Conservation (phyloP, 2,113 vertebrate species). For the Pelobates fuscus region DNA sequence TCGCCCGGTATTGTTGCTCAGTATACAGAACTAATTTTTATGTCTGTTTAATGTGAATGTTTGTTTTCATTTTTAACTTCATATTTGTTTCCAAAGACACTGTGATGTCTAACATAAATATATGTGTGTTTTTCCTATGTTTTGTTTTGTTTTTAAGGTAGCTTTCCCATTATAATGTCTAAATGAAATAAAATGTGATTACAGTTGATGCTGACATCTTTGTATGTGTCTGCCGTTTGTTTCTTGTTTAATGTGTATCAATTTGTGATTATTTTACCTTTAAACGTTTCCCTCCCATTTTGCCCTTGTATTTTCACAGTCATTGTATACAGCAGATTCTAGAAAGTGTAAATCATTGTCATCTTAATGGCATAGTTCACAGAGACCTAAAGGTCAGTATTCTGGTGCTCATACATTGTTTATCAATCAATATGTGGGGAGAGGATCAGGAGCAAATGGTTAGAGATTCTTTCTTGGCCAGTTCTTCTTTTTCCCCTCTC, state of each 20-base stretch:
- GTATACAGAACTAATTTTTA: conserved; percentile 1
- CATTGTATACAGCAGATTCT: conserved; percentile 99
- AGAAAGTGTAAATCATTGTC: conserved; percentile 98
- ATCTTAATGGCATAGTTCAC: conserved; percentile 95
- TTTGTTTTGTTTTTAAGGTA: no score
- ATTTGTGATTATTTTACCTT: conserved; percentile 74
- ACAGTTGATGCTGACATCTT: conserved; percentile 2
- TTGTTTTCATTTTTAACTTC: no score
- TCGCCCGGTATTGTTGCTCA: no score
- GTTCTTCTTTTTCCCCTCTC: conserved; percentile 49
- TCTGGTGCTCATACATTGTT: conserved; percentile 66
- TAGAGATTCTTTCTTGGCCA: conserved; percentile 56
- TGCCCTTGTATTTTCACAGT: conserved; percentile 88
- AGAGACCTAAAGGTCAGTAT: conserved; percentile 98
- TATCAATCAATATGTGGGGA: conserved; percentile 53
- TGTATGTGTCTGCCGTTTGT: conserved; percentile 42
- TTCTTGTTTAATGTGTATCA: conserved; percentile 65
- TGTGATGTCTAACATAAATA: not conserved
- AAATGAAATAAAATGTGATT: conserved; percentile 53
- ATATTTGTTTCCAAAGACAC: no score
- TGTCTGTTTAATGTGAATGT: no score
- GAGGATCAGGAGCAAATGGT: conserved; percentile 65
- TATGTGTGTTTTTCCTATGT: conserved; percentile 21
- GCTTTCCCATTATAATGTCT: conserved; percentile 60
- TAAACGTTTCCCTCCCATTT: conserved; percentile 83